Base-by-base conservation (phyloP, 1,140 invertebrate species). In the Drosophila sp. region DNA sequence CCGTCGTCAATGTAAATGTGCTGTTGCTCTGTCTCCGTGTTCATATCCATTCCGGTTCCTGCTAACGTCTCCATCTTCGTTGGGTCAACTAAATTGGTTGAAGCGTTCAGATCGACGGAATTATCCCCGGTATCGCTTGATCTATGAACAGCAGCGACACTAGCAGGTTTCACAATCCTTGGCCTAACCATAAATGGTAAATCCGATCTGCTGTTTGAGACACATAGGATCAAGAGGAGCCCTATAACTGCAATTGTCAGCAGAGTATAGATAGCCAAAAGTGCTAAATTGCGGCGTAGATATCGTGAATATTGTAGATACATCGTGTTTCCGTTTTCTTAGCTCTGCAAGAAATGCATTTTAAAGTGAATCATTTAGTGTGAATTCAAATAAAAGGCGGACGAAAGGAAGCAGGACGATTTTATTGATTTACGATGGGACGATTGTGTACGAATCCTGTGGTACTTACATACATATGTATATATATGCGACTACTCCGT, bases 201-300 rank as follows among this genome's bases (percentile, higher is more conserved):
- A 17, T 61, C 35, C 4, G 25, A 30, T 29, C 44, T 54, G 30
- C 47, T 54, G 30, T 50, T 50, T 50, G 47, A 64, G 32, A 64
- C 27, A 29, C 32, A 68, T 11, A 68, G 27, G 4, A 68, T 35
- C 10, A 61, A 11, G 11, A 54, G n/a, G 32, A 60, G 29, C 3
- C 66, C 57, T 23, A 68, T 17, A 6, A 60, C 66, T 40, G 56
- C 56, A 32, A 60, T n/a, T 3, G 66, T 60, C 32, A 60, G 11
- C 0, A 60, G 40, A 10, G 50, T 10, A 23, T 47, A 61, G n/a
- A 68, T 17, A 10, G 58, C 38, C 29, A 61, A 25, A 3, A 68
- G 33, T 6, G 57, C 66, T 23, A 68, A 10, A 25, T 60, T 30
- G 4, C 57, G 40, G 10, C 30, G 57, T 8, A 58, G 33, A 60